Conservation (phyloP, 2,797 vertebrate species). For the Macroramphosus scolopax region DNA sequence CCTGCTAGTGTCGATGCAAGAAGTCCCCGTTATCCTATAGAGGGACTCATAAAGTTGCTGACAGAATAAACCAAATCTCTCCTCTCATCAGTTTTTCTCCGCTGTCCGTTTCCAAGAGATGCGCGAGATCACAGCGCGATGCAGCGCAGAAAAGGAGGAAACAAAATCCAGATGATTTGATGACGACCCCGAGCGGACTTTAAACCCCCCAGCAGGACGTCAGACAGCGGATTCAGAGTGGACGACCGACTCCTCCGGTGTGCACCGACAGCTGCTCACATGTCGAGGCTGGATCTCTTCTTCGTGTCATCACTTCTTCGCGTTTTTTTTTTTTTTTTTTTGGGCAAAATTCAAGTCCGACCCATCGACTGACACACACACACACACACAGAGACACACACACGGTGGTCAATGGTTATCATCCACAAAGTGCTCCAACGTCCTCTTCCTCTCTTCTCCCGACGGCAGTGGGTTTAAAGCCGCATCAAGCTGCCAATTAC, state of each 20-base stretch:
- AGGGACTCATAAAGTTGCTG: constrained; percentile 42
- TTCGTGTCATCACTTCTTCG: constrained; percentile 62
- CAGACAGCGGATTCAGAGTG: constrained; percentile 13
- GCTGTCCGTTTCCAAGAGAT: constrained; percentile 28
- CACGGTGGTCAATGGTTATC: constrained; percentile 30
- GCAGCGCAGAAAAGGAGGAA: constrained; percentile 11
- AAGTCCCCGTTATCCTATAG: constrained; percentile 40
- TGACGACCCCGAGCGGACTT: constrained; percentile 30
- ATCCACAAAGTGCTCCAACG: constrained; percentile 51
- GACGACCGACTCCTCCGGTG: constrained; percentile 18
- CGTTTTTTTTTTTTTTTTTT: no score
- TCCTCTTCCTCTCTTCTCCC: constrained; percentile 17
- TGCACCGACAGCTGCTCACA: constrained; percentile 16
- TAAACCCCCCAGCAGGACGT: constrained; percentile 28
- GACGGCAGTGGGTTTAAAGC: constrained; percentile 37
- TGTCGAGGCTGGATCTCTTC: constrained; percentile 31
- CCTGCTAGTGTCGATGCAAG: constrained; percentile 37
- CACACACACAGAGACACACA: neutral
- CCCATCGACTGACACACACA: constrained; percentile 55
- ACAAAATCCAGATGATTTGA: constrained; percentile 46
- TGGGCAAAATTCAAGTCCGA: constrained; percentile 39
- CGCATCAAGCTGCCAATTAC: constrained; percentile 37
- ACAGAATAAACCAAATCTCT: constrained; percentile 23
- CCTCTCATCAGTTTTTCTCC: constrained; percentile 31
- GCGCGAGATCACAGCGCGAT: constrained; percentile 20